Base-by-base conservation (phyloP, 2,797 vertebrate genomes). In the Micromesistius poutassou region DNA sequence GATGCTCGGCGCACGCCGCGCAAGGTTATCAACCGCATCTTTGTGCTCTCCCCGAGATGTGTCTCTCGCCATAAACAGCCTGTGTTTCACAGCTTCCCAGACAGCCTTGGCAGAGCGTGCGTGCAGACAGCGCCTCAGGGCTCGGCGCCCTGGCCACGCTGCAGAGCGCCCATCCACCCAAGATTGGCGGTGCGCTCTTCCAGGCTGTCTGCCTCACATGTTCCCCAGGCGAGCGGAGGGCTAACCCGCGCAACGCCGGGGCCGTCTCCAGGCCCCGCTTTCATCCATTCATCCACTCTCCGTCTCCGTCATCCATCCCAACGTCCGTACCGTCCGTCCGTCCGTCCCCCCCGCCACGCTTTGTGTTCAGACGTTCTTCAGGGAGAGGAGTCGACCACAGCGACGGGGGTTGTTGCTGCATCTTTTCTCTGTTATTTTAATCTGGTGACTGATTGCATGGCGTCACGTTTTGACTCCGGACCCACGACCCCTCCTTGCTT, bases 1-100 rank as follows among this genome's bases (percentile, higher is more conserved):
- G 89, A 82, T 88, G 90, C 88, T 90, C 83, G 86, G 88, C 86
- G 77, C 73, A 72, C 81, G 84, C 76, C 81, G 84, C 76, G 83
- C 87, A 91, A 92, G 92, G 89, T 92, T 92, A 92, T 90, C 87
- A 87, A 68, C 84, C 55, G 72, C 83, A 89, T 91, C 83, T 89
- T 78, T 79, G 81, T 88, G 82, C 89, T 89, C 80, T 81, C 79
- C 79, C 71, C 83, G 83, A 91, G 85, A 87, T 82, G 76, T 79
- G 81, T 87, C 81, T 85, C 79, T 79, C 74, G 80, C 77, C 87
- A 88, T 91, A 90, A 90, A 84, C 85, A 83, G 80, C 81, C 72
- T 84, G 87, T 89, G 81, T 87, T 91, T 88, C 73, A 83, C 85
- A 83, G 81, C 89, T 85, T 85, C 80, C 72, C 85, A 88, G 46